These are phyloP conservation scores for Mastigias papua DNA, from an alignment of 30 jellyfish, hydroid and myxozoan species.

Conservation along the genomic window DNA sequence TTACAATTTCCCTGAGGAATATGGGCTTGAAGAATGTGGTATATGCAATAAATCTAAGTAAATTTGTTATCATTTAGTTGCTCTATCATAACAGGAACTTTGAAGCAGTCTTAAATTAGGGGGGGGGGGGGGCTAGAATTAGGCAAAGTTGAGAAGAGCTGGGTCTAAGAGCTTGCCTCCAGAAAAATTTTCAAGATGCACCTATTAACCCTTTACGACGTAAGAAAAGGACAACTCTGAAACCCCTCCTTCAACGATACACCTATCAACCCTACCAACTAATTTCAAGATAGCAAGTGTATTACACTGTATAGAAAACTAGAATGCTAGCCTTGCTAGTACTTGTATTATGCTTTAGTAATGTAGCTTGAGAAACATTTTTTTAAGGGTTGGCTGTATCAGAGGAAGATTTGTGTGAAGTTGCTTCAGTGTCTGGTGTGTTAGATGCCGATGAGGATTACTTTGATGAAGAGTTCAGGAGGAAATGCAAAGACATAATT, in stretches of 20 bases:
- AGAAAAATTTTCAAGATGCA: no score
- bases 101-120: neutral
- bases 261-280: neutral
- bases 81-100: neutral
- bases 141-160: neutral
- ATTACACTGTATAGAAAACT: no score
- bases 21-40: constrained; percentile 32
- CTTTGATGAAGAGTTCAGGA: neutral
- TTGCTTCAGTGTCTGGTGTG: neutral
- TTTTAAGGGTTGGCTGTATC: constrained; percentile 4
- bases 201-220: neutral
- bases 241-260: neutral
- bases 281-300: neutral
- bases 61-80: neutral
- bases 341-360: no score
- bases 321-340: no score
- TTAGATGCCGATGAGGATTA: neutral
- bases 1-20: constrained; percentile 59
- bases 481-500: neutral
- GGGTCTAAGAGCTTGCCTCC: no score
- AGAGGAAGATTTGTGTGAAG: neutral
- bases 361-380: neutral
- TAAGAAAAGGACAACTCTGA: neutral
- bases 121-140: neutral
- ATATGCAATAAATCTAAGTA: neutral